A percentile compares a stretch with the other conserved stretches of the same genome.
Conservation (phyloP, 2,797 vertebrate species). For the Neosalanx taihuensis region DNA sequence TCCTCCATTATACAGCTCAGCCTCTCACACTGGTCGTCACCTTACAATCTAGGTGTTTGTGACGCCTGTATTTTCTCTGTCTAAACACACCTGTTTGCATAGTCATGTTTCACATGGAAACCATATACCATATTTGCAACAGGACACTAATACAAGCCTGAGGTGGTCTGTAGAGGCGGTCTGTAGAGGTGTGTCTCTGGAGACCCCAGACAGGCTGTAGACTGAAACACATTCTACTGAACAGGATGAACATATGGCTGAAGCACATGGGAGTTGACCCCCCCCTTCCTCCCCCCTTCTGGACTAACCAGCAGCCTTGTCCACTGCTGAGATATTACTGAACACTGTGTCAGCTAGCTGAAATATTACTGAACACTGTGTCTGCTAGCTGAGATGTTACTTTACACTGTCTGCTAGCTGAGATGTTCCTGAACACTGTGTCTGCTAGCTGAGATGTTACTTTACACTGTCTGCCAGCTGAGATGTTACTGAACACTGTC, state of each 20-base stretch:
- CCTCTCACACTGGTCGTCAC: too few relatives aligned
- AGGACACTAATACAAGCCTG: not conserved
- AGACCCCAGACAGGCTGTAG: not conserved
- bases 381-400: too few relatives aligned
- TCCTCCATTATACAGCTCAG: too few relatives aligned
- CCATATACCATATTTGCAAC: not conserved
- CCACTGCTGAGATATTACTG: not conserved
- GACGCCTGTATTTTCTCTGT: not conserved
- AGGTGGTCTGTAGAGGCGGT: not conserved
- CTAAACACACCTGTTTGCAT: constrained; percentile 13
- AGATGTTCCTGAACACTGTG: too few relatives aligned
- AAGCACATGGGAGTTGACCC: constrained; percentile 13
- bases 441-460: too few relatives aligned
- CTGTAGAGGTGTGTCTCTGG: not conserved
- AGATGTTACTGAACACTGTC: too few relatives aligned
- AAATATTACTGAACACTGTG: too few relatives aligned
- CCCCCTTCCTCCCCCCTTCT: not conserved
- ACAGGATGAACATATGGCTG: constrained; percentile 13
- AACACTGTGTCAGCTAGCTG: too few relatives aligned
- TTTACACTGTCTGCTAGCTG: too few relatives aligned
- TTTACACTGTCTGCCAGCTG: too few relatives aligned
- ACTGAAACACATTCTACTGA: not conserved
- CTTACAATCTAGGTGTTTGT: not conserved
- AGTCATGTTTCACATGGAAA: not conserved
- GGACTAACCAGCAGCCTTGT: not conserved